Evolutionary conservation across 2,888 invertebrate genomes (phyloP), one percentile per base, ranked within the genome.

Genomic region (Actias luna): DNA sequence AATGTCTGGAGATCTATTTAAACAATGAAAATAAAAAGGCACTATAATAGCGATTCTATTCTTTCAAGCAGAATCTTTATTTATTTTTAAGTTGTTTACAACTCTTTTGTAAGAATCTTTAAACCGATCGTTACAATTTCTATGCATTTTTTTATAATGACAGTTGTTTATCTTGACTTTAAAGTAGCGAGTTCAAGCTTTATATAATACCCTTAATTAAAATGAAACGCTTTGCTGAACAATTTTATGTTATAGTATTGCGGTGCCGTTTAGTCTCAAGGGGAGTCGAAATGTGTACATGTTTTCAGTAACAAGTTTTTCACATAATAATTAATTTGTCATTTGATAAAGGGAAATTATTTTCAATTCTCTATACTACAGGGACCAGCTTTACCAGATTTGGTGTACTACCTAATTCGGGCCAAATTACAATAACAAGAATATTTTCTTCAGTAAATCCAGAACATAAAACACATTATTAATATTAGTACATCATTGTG

Each of bases 161-260:
- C 1, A 39, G 35, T n/a, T n/a, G n/a, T n/a, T n/a, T n/a, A n/a
- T n/a, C n/a, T n/a, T n/a, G n/a, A n/a, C 8, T 36, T 39, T 18
- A 18, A 16, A 39, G 4, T 39, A 39, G 16, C 16, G n/a, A 16
- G 1, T 39, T 3, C 12, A 50, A 5, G 12, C 4, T 25, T 50
- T 50, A 4, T 50, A 50, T 10, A 25, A 25, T 50, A 25, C 14
- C 25, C 50, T 22, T 25, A 25, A 50, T 50, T 50, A 50, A 50
- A 50, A 50, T 50, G 22, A 25, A 25, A 25, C 50, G 50, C 25
- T 50, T 50, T 25, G 50, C 25, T 50, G 50, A 25, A 50, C 60
- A 62, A 60, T 27, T 63, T 63, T 59, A 61, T 22, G 59, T 35
- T 27, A 25, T 14, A 16, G 25, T 12, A 52, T 14, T 27, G 52